Conservation (phyloP, 2,113 vertebrate species). For the Boulengerochromis microlepis region DNA sequence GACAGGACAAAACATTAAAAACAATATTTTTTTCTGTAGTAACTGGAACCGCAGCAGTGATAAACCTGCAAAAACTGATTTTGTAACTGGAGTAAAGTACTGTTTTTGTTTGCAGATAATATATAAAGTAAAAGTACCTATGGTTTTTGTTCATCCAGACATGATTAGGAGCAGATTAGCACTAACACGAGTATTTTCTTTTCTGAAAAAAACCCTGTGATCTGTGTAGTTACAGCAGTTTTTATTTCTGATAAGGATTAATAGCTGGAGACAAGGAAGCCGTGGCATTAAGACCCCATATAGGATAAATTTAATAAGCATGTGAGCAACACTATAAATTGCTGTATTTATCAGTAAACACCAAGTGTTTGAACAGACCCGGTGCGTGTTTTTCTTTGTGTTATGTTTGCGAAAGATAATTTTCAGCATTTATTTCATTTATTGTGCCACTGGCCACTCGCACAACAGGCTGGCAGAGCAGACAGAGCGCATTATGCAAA, state of each 20-base stretch:
- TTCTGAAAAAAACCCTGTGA: background rate
- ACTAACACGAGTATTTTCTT: background rate
- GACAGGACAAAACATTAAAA: background rate
- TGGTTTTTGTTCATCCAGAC: background rate
- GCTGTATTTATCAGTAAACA: slow-evolving; percentile 26
- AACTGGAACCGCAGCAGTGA: background rate
- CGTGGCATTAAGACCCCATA: background rate
- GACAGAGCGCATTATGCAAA: slow-evolving; percentile 45
- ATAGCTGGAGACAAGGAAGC: background rate
- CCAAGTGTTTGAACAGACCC: background rate
- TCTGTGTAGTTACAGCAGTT: background rate
- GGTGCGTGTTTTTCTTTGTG: background rate
- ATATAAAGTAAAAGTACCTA: background rate
- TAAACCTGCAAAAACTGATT: background rate
- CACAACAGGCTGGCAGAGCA: slow-evolving; percentile 16
- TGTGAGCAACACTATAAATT: background rate
- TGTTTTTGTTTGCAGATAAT: background rate
- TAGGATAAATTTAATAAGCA: background rate
- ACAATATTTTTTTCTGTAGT: background rate
- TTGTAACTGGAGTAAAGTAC: background rate
- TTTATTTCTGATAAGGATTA: slow-evolving; percentile 21
- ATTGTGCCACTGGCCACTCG: background rate
- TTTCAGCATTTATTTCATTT: slow-evolving; percentile 7
- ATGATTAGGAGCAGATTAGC: background rate
- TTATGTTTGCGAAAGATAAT: slow-evolving; percentile 28